Evolutionary conservation across 2,888 invertebrate species (phyloP).

Genomic region (Cataglyphis altisquamis): DNA sequence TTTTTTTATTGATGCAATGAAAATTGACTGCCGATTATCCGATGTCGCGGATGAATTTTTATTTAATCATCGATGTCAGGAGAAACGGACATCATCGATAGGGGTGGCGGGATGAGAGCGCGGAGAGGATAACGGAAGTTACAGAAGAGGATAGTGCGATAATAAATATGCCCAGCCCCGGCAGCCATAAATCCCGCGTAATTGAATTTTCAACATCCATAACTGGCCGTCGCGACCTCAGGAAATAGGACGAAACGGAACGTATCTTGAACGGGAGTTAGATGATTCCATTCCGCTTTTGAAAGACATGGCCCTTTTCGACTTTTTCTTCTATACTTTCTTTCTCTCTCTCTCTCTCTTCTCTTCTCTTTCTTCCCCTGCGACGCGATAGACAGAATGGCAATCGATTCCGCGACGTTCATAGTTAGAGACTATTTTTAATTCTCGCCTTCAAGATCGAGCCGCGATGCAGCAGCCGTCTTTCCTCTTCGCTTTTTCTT

Average conservation of each 20-base stretch:
- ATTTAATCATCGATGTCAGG: constrained; percentile 51
- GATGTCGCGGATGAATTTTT: constrained; percentile 45
- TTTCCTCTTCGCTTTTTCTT: not conserved
- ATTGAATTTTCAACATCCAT: constrained; percentile 83
- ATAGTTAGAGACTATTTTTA: constrained; percentile 74
- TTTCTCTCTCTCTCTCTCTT: not conserved
- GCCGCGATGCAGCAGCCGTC: constrained; percentile 4
- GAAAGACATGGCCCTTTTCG: constrained; percentile 62
- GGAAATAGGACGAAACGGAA: constrained; percentile 80
- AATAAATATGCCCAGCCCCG: constrained; percentile 81
- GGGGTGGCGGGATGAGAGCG: constrained; percentile 37
- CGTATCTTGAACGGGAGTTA: constrained; percentile 76
- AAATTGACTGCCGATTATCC: constrained; percentile 33
- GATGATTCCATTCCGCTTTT: constrained; percentile 68
- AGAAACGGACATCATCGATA: constrained; percentile 45
- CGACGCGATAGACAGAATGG: constrained; percentile 33
- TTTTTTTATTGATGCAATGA: not conserved
- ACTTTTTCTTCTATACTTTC: constrained; percentile 47
- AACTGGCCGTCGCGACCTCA: constrained; percentile 76
- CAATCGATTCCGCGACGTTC: constrained; percentile 62
- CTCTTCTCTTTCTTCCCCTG: not conserved
- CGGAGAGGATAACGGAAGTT: constrained; percentile 53
- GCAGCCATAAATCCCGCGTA: constrained; percentile 81
- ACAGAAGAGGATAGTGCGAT: constrained; percentile 60
- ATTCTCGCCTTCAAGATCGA: constrained; percentile 69